These are phyloP conservation scores for Cheirogaleus major DNA, from an alignment of 2,797 vertebrate species.

Conservation along the genomic window DNA sequence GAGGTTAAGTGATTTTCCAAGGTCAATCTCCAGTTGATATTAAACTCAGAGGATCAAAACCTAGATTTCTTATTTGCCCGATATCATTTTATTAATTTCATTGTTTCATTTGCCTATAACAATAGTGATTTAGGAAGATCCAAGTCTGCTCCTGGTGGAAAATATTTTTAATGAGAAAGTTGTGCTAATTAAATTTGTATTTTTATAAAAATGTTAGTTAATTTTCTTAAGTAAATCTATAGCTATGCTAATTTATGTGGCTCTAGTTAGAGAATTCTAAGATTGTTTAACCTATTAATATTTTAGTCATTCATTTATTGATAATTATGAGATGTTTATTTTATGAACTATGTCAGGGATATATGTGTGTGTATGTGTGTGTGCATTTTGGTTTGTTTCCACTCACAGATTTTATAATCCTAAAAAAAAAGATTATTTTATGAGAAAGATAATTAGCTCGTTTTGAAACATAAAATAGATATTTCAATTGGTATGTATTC, in stretches of 20 bases:
- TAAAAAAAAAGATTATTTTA: neutral
- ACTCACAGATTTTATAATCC: neutral
- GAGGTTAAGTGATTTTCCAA: conserved; percentile 26
- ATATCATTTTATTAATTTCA: neutral
- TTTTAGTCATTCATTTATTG: neutral
- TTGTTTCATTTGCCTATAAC: neutral
- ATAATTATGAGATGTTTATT: neutral
- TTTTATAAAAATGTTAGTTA: neutral
- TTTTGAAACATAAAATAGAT: neutral
- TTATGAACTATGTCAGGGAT: neutral
- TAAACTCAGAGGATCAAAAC: neutral
- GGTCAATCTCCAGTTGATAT: neutral
- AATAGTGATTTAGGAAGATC: neutral
- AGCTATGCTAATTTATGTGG: neutral
- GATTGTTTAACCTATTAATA: neutral
- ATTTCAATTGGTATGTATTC: neutral
- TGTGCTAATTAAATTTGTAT: neutral
- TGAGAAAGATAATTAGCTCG: neutral
- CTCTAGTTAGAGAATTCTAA: neutral
- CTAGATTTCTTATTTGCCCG: neutral
- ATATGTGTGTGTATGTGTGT: neutral
- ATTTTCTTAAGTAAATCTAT: neutral
- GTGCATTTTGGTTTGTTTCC: neutral
- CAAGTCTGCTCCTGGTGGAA: neutral
- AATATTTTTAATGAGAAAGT: neutral